Base-by-base conservation (phyloP, 1,140 invertebrate genomes). In the Caenorhabditis tropicalis region DNA sequence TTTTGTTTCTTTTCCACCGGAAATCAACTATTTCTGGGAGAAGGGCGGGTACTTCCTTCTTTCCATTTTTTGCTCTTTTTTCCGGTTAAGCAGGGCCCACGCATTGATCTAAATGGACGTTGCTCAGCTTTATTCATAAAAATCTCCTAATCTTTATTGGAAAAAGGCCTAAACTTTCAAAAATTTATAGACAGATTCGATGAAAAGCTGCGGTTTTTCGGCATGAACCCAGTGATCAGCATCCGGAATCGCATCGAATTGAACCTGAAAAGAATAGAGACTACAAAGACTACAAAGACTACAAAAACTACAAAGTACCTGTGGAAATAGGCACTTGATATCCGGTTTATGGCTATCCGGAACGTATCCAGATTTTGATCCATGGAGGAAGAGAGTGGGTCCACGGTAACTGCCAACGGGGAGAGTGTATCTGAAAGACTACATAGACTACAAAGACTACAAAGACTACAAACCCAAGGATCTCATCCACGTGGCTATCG, bases 171-270 rank as follows among this genome's bases (percentile, higher is more conserved):
- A 65, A 39, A 46, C n/a, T 58, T 86, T 82, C 46, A 90, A 79
- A 86, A 92, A 93, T 24, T 90, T 65, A 60, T 85, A 83, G n/a
- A 93, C 87, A 33, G 89, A 53, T 36, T 92, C 92, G 12, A 96
- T 89, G 91, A 98, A 97, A 88, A 95, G 94, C 2, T 92, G 89
- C 1, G 96, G 95, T 91, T 96, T 95, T 86, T 98, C 96, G 79
- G 95, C 94, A 90, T 98, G 96, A 10, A 97, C 94, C 95, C 96
- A 96, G 91, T 98, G 96, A 7, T 95, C 95, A 24, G 96, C 95
- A 83, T 94, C 94, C 43, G 94, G 92, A 58, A 98, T 93, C 89
- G 94, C 95, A 81, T 93, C 91, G 82, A 98, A 93, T 85, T 80
- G 21, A 27, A 84, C 83, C 79, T 81, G 48, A 15, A 81, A 81